Conservation (phyloP, 2,888 invertebrate species). For the Drosophila imparisetae region DNA sequence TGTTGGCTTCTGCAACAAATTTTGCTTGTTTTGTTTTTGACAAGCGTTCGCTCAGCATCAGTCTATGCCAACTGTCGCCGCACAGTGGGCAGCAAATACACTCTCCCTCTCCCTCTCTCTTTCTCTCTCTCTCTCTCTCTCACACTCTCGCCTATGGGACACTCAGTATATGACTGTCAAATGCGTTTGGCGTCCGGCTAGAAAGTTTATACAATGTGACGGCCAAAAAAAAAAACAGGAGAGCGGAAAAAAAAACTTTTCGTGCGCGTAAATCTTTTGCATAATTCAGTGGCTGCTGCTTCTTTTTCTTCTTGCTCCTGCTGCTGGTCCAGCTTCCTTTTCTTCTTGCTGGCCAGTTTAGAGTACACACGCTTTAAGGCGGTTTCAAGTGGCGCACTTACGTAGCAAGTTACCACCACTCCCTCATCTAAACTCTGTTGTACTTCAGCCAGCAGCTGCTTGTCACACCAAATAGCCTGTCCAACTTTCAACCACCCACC, state of each 20-base stretch:
- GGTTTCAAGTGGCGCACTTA: constrained; percentile 72
- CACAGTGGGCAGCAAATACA: constrained; percentile 46
- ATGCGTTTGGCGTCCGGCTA: constrained; percentile 63
- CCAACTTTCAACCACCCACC: constrained; percentile 33
- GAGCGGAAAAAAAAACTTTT: constrained; percentile 52
- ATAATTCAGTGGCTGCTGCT: constrained; percentile 77
- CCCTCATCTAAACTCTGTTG: not conserved
- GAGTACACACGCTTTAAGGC: constrained; percentile 58
- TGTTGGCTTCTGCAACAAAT: constrained; percentile 63
- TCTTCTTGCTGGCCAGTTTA: constrained; percentile 18
- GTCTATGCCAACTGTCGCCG: constrained; percentile 61
- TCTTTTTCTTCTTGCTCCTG: not conserved
- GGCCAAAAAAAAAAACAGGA: constrained; percentile 17
- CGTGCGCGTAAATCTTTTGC: constrained; percentile 80
- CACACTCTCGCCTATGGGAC: not conserved
- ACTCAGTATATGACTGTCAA: constrained; percentile 70
- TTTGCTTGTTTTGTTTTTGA: constrained; percentile 55
- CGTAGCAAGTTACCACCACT: constrained; percentile 28
- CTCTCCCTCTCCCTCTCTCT: not conserved
- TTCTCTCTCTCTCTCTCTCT: not conserved
- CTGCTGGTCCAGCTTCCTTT: constrained; percentile 8
- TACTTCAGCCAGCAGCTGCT: constrained; percentile 48
- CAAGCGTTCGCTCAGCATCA: constrained; percentile 32
- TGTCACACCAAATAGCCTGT: constrained; percentile 73
- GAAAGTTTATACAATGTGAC: constrained; percentile 65